phyloP scores from a whole-genome alignment of 2,888 invertebrate species.

The Brachyptera putata region DNA sequence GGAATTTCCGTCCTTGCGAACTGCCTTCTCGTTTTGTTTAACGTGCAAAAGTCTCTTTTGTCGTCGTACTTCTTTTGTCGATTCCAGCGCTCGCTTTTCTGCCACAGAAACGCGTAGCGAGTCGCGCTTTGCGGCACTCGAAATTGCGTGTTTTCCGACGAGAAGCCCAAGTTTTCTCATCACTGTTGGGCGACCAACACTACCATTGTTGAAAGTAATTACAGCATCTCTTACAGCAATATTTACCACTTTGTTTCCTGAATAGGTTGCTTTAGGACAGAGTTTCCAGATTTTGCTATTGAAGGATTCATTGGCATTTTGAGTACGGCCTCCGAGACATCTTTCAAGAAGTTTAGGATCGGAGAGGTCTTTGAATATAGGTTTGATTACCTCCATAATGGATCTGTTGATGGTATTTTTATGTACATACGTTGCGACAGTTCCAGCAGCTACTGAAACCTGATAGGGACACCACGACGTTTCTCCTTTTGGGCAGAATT shows the following conservation, averaged over 20 bases:
- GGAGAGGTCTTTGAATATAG: conserved; percentile 11
- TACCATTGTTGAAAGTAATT: not conserved
- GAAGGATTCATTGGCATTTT: not conserved
- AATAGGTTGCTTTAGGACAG: not conserved
- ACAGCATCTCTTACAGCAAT: not conserved
- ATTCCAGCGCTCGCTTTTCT: not conserved
- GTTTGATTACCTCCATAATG: conserved; percentile 14
- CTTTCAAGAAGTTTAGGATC: not conserved
- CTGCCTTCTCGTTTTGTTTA: not conserved
- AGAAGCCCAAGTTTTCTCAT: not conserved
- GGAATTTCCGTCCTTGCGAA: not conserved
- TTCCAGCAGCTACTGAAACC: not conserved
- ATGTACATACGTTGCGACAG: not conserved
- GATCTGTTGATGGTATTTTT: not conserved
- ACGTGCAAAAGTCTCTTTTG: not conserved
- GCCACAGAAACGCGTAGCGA: not conserved
- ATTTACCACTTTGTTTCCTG: not conserved
- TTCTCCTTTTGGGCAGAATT: not conserved
- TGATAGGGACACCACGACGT: not conserved
- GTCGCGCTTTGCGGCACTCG: not conserved
- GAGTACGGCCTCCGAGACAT: not conserved
- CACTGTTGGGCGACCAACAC: not conserved
- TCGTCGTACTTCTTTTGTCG: not conserved
- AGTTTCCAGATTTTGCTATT: not conserved
- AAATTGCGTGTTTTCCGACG: not conserved